Base-by-base conservation (phyloP, 2,888 invertebrate genomes). In the Apotomis turbidana region DNA sequence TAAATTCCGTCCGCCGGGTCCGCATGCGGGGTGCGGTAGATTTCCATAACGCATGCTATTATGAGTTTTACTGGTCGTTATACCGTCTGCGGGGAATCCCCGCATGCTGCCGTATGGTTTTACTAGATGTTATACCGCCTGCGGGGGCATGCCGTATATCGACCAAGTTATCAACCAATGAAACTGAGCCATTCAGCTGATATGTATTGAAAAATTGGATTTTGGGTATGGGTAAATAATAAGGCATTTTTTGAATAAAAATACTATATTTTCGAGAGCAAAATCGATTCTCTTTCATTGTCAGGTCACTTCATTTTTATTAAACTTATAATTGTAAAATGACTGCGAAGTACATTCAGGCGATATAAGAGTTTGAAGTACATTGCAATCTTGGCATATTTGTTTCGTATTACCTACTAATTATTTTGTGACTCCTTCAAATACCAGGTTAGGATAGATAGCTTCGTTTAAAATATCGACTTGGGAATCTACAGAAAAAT, bases 251-350 rank as follows among this genome's bases (percentile, higher is more conserved):
- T 71, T 74, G 69, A 73, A 79, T 77, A 75, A 74, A 71, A 10
- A 12, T 63, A 71, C 66, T 86, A 81, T 87, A 86, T 85, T 88
- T 85, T 85, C 86, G 87, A 90, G 87, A 89, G 85, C 78, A 87
- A 87, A 89, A 87, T 86, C 86, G 80, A 85, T 80, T 77, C 75
- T 76, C 73, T 76, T 59, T 70, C 66, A 62, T 80, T 75, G 77
- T 81, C 79, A 83, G 76, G 92, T 91, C 92, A 92, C 92, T 92
- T 92, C 92, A 92, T 91, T 90, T 81, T 90, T 90, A 91, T 91
- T 89, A 89, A 72, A 74, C 58, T 69, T 63, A 74, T 54, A 38
- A 68, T 15, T 67, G 70, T 68, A 74, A 74, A 74, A 71, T 69
- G 71, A 71, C 9, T 68, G 41, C 15, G 12, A 27, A 61, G 1